Percentiles rank a stretch among this genome's conserved stretches.
Conservation (phyloP, 2,888 invertebrate species). For the Lasius fuliginosus region DNA sequence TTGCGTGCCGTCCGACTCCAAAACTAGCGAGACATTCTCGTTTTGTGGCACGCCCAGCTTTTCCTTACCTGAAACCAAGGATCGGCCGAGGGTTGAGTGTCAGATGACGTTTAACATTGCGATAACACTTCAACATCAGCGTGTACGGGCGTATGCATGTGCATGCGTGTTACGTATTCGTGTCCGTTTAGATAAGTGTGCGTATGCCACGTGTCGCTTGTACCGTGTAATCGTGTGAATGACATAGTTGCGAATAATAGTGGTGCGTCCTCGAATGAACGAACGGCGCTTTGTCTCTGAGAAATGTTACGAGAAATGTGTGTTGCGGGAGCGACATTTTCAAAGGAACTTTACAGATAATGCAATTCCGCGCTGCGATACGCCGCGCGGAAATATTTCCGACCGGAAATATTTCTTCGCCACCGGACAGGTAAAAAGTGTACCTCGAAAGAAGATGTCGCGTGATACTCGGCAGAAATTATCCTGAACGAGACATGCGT, state of each 20-base stretch:
- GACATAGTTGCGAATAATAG: conserved; percentile 50
- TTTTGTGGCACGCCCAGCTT: conserved; percentile 95
- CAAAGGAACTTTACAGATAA: conserved; percentile 57
- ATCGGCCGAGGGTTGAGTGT: conserved; percentile 26
- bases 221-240: conserved; percentile 52
- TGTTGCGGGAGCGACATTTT: conserved; percentile 53
- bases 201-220: conserved; percentile 49
- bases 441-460: conserved; percentile 43
- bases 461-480: conserved; percentile 16
- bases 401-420: conserved; percentile 54
- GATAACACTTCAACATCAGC: conserved; percentile 26
- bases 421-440: conserved; percentile 41
- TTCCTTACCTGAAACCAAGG: conserved; percentile 91
- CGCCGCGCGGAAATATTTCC: conserved; percentile 54
- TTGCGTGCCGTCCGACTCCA: conserved; percentile 98
- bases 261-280: conserved; percentile 54
- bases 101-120: conserved; percentile 24
- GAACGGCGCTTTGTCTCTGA: conserved; percentile 55
- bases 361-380: conserved; percentile 49
- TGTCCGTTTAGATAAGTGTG: not conserved
- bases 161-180: not conserved
- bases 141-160: conserved; percentile 4
- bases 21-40: conserved; percentile 95
- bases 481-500: not conserved
- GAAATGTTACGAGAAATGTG: conserved; percentile 56